phyloP scores from a whole-genome alignment of 53 echinoderm and acorn worm species.

The Stichopus horrens region DNA sequence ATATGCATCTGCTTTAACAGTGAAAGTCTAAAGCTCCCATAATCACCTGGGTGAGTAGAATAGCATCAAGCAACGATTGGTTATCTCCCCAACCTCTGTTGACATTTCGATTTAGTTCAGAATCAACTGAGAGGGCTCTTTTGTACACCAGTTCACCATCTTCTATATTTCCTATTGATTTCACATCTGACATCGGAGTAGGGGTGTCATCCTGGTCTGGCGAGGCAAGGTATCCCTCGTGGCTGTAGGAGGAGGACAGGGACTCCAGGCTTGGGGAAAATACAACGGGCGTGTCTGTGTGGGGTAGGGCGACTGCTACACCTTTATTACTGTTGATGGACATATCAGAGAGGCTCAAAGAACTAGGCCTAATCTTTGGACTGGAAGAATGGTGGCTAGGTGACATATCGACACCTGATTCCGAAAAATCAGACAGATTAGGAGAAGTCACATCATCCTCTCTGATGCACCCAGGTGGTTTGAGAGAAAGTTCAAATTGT shows the following conservation, averaged over 20 bases:
- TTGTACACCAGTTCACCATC: constrained; percentile 9
- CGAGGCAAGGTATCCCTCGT: constrained; percentile 37
- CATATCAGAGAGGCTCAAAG: constrained; percentile 21
- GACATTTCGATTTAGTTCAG: constrained; percentile 65
- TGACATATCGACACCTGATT: constrained; percentile 37
- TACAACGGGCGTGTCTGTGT: constrained; percentile 16
- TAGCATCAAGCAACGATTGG: constrained; percentile 68
- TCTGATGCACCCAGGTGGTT: constrained; percentile 3
- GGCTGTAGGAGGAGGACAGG: constrained; percentile 24
- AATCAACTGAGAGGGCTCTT: constrained; percentile 71
- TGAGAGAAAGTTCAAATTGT: constrained; percentile 33
- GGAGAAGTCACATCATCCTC: constrained; percentile 33
- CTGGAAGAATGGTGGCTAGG: neutral
- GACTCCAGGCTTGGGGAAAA: constrained; percentile 23
- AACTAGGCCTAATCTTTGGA: constrained; percentile 18
- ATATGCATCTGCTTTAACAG: neutral
- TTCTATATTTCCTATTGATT: neutral
- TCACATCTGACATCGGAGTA: constrained; percentile 35
- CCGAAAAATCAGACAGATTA: constrained; percentile 28
- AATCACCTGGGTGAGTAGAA: constrained; percentile 35
- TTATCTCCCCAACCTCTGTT: constrained; percentile 79
- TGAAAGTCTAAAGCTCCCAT: neutral
- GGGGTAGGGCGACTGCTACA: neutral
- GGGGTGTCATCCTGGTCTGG: constrained; percentile 41
- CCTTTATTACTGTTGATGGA: constrained; percentile 33